Conservation (phyloP, 1,140 invertebrate species). For the Trissolcus basalis region DNA sequence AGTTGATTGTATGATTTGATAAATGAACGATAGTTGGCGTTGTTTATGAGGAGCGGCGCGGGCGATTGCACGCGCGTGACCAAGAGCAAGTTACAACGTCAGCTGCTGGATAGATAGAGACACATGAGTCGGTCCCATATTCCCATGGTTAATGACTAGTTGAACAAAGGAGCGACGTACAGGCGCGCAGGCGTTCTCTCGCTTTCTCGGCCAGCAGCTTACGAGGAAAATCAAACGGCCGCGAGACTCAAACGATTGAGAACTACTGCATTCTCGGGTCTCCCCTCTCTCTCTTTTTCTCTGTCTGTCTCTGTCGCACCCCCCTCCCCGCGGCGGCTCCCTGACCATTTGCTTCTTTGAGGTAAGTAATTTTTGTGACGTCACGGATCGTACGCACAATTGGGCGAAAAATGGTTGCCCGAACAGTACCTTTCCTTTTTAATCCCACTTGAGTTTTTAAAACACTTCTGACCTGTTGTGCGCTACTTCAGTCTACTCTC, state of each 20-base stretch:
- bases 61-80: slow-evolving; percentile 7
- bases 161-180: slow-evolving; percentile 49
- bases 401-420: slow-evolving; percentile 10
- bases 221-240: slow-evolving; percentile 1
- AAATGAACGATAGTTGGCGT: slow-evolving; percentile 43
- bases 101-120: slow-evolving; percentile 1
- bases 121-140: slow-evolving; percentile 1
- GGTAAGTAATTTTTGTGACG: slow-evolving; percentile 14
- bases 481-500: slow-evolving; percentile 19
- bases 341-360: slow-evolving; percentile 2
- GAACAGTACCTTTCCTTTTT: slow-evolving; percentile 23
- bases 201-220: slow-evolving; percentile 16
- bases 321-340: neutral
- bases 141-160: slow-evolving; percentile 33
- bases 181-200: slow-evolving; percentile 33
- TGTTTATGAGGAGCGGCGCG: slow-evolving; percentile 24
- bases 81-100: slow-evolving; percentile 1
- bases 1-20: slow-evolving; percentile 35
- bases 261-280: slow-evolving; percentile 8
- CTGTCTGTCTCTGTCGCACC: neutral
- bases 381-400: slow-evolving; percentile 6
- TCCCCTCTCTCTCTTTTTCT: neutral
- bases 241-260: slow-evolving; percentile 2
- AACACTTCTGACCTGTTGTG: slow-evolving; percentile 19
- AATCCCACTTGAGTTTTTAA: slow-evolving; percentile 13